Conservation (phyloP, 2,888 invertebrate genomes). For the Dicranocentrus wangi region DNA sequence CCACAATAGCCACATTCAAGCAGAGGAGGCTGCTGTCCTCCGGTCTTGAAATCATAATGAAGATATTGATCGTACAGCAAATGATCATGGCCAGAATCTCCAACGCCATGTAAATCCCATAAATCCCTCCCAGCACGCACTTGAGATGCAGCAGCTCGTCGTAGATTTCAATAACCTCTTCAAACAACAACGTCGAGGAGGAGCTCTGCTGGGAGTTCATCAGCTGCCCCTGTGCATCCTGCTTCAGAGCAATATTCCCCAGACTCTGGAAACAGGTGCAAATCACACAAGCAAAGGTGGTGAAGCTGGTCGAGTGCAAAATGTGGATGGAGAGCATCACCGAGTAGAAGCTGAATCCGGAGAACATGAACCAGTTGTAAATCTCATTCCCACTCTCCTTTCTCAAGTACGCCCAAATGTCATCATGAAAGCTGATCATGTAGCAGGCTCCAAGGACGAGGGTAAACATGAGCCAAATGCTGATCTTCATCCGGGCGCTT, state of each 20-base stretch:
- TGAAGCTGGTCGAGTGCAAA: conserved; percentile 51
- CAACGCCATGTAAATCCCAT: conserved; percentile 41
- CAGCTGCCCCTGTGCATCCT: conserved; percentile 44
- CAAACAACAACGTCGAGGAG: conserved; percentile 27
- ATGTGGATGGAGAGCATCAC: conserved; percentile 46
- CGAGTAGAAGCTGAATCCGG: conserved; percentile 29
- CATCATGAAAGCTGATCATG: conserved; percentile 39
- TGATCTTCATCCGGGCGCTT: conserved; percentile 42
- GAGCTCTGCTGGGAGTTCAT: conserved; percentile 21
- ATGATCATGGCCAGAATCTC: conserved; percentile 55
- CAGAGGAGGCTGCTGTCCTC: conserved; percentile 8
- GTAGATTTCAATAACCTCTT: conserved; percentile 39
- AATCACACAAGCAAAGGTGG: conserved; percentile 38
- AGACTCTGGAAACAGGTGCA: conserved; percentile 31
- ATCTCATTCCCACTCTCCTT: neutral
- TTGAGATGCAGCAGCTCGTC: conserved; percentile 43
- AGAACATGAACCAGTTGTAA: conserved; percentile 33
- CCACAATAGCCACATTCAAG: conserved; percentile 35
- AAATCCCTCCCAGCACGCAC: conserved; percentile 7
- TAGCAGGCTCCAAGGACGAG: conserved; percentile 42
- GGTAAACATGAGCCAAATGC: conserved; percentile 37
- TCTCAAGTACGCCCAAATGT: conserved; percentile 14
- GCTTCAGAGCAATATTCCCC: conserved; percentile 25
- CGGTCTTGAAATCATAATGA: conserved; percentile 36
- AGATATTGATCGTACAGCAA: conserved; percentile 51